These are phyloP conservation scores for Biston betularia DNA, from an alignment of 2,888 invertebrate species.

Conservation along the genomic window DNA sequence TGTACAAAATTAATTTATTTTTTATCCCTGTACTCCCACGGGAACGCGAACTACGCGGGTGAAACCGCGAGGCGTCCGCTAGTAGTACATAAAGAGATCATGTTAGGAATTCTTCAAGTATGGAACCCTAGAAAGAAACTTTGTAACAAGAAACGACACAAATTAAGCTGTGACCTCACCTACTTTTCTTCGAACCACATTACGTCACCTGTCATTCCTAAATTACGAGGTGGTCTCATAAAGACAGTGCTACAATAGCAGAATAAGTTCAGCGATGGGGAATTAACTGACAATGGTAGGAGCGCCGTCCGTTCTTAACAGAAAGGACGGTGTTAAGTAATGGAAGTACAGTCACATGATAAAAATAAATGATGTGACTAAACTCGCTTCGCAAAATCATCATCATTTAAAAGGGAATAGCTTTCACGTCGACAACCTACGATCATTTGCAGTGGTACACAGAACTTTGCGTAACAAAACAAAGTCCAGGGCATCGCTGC, in stretches of 20 bases:
- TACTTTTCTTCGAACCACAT: conserved; percentile 39
- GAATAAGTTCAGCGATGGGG: conserved; percentile 68
- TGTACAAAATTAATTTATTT: too few species aligned
- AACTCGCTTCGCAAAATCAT: too few species aligned
- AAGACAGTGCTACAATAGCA: conserved; percentile 53
- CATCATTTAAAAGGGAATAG: too few species aligned
- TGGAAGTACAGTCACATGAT: conserved; percentile 49
- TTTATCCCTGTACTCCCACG: too few species aligned
- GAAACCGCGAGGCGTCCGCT: too few species aligned
- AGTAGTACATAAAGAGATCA: too few species aligned
- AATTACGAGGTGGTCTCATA: conserved; percentile 52
- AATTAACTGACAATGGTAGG: conserved; percentile 68
- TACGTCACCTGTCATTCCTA: conserved; percentile 46
- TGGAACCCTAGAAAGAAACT: background rate
- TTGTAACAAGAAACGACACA: conserved; percentile 6
- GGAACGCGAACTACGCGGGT: too few species aligned
- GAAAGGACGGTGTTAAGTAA: conserved; percentile 79
- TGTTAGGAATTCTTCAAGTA: background rate
- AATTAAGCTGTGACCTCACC: conserved; percentile 21
- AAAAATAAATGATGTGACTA: conserved; percentile 14
- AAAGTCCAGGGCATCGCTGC: too few species aligned
- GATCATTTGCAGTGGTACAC: too few species aligned
- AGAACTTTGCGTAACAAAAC: too few species aligned
- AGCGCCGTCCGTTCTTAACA: conserved; percentile 62
- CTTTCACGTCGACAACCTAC: too few species aligned